Evolutionary conservation across 2,797 vertebrate genomes (phyloP), one percentile per base, ranked within the genome.

Genomic region (Neostethus bicornis): DNA sequence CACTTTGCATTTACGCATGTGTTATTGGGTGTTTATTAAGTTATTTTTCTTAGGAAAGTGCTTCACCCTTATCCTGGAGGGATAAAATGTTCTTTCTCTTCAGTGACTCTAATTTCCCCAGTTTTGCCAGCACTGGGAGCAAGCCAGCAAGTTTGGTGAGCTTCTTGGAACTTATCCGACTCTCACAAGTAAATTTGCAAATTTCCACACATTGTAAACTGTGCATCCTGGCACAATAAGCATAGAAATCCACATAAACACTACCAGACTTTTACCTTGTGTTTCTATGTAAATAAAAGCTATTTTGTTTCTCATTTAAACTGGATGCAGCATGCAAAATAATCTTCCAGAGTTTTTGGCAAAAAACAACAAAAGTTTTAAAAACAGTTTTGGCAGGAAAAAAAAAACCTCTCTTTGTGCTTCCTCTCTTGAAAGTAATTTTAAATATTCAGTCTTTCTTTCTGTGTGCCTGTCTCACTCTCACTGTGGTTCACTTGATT

Each of bases 401-500:
- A 70, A 72, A 61, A 84, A 84, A 81, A 58, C 68, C 75, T 45
- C 42, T 70, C 51, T 59, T 44, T 57, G 53, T 37, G 50, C 60
- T 72, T 80, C 63, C 52, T 59, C 48, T 70, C 52, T 37, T 34
- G 43, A n/a, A 50, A 62, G 39, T 51, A 20, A 1, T 39, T 65
- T 71, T 58, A 55, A 60, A 70, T 44, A 61, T 61, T 48, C 56
- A 43, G 37, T 23, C 60, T 59, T 37, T 66, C 70, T n/a, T n/a
- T 51, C 62, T 48, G 44, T 70, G 71, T 66, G 56, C 29, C 48
- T 29, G 29, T 75, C 41, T 66, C 31, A 31, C 58, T 56, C 61
- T 62, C 31, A n/a, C 73, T 84, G 88, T 79, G 86, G 86, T 85
- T 84, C 57, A 65, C 56, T 75, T 90, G 87, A 90, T 90, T 90